Evolutionary conservation across 2,888 invertebrate genomes (phyloP), one percentile per base, ranked within the genome.

Genomic region (Emmelina monodactyla): DNA sequence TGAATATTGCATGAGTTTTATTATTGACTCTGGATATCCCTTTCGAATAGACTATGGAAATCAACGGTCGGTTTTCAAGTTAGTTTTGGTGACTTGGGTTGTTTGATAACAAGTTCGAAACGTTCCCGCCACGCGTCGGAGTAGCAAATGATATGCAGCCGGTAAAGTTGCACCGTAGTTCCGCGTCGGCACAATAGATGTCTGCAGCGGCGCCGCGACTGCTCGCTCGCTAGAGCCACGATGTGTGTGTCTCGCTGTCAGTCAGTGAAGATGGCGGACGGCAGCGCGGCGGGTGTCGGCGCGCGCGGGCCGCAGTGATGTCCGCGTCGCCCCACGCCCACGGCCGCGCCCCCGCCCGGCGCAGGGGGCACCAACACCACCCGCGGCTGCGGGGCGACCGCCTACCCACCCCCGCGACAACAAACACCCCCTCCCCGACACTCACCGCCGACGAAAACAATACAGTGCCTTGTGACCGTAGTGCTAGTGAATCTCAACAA

Each of bases 291-390:
- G 67, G 69, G 53, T 64, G 58, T 62, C 58, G 61, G 61, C 71
- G 66, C 70, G 60, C 56, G 57, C 54, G 62, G 53, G 58, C 68
- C 72, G 72, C 71, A 52, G 84, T 85, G 85, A 83, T 84, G 70
- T 71, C 71, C 70, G 67, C 81, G 68, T 71, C 72, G 71, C 72
- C 80, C 79, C 75, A 80, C 78, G 72, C 75, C 68, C 71, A 66
- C 72, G 82, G 78, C 76, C 83, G 78, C 81, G 80, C 70, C 78
- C 80, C 79, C 69, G 80, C 69, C 58, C 83, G 82, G 68, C 86
- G 87, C 64, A 83, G 88, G 68, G 88, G 88, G 48, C 88, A 87
- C 68, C 88, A 88, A 70, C 88, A 88, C 73, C 88, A 88, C 78
- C 88, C 88, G 61, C 85, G 88, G 44, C 83, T 87, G 59, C 68